Percentiles rank a stretch among this genome's conserved stretches.
phyloP scores from a whole-genome alignment of 2,113 vertebrate genomes.

The Tupaia tana region DNA sequence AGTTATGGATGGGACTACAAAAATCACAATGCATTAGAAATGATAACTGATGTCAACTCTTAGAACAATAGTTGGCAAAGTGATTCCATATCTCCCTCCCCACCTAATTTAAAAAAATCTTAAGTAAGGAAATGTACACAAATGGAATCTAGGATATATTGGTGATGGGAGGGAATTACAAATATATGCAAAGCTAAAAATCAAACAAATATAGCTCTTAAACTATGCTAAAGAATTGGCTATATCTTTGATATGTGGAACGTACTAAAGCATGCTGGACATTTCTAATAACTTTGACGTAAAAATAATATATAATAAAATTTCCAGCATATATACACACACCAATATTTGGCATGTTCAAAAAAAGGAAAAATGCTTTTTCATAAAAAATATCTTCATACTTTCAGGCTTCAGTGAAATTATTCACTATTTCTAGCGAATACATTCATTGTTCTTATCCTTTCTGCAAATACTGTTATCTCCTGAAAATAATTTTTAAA shows the following conservation, averaged over 20 bases:
- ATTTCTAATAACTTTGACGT: slow-evolving; percentile 79
- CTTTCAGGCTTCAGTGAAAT: slow-evolving; percentile 82
- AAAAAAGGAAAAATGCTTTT: slow-evolving; percentile 78
- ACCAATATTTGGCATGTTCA: slow-evolving; percentile 81
- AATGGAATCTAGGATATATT: slow-evolving; percentile 69
- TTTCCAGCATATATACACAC: slow-evolving; percentile 83
- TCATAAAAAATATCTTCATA: slow-evolving; percentile 83
- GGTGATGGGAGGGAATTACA: slow-evolving; percentile 60
- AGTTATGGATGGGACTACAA: slow-evolving; percentile 73
- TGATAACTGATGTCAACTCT: slow-evolving; percentile 70
- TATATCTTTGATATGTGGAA: slow-evolving; percentile 71
- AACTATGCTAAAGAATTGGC: slow-evolving; percentile 72
- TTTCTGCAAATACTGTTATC: slow-evolving; percentile 86
- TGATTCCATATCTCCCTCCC: slow-evolving; percentile 20
- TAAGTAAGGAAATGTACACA: slow-evolving; percentile 77
- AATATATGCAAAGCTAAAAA: slow-evolving; percentile 72
- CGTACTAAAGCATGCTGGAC: slow-evolving; percentile 81
- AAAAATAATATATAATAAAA: slow-evolving; percentile 77
- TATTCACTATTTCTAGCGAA: slow-evolving; percentile 81
- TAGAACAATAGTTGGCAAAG: slow-evolving; percentile 66
- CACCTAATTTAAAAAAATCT: slow-evolving; percentile 60
- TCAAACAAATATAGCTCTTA: slow-evolving; percentile 68
- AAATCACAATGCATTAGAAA: slow-evolving; percentile 65
- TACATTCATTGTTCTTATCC: slow-evolving; percentile 84
- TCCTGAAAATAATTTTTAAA: slow-evolving; percentile 83